Evolutionary conservation across 2,888 invertebrate species (phyloP).

Genomic region (Tipula lateralis): DNA sequence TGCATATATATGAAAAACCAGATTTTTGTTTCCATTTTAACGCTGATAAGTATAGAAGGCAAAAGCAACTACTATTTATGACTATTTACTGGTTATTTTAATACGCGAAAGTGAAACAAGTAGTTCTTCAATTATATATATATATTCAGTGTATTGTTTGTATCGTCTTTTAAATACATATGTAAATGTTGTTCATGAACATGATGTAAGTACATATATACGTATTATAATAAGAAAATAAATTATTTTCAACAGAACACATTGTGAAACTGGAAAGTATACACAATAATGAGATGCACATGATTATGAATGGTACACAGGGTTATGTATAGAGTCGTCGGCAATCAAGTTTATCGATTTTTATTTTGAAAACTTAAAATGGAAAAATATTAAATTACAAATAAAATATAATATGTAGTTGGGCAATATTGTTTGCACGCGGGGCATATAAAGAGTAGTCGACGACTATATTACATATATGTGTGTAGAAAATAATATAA

Average conservation of each 20-base stretch:
- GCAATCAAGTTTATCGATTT: slow-evolving; percentile 11
- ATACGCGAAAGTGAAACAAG: slow-evolving; percentile 19
- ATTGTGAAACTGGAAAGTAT: background rate
- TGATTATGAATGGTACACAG: background rate
- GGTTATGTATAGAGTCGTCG: background rate
- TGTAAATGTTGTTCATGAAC: background rate
- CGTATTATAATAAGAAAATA: background rate
- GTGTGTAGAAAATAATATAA: background rate
- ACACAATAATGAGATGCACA: background rate
- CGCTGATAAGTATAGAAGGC: background rate
- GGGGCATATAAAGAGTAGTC: background rate
- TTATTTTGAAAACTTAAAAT: background rate
- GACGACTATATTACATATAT: slow-evolving; percentile 6
- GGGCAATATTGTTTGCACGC: background rate
- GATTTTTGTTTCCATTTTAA: background rate
- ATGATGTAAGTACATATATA: background rate
- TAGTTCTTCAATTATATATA: background rate
- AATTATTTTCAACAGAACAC: background rate
- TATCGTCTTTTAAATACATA: background rate
- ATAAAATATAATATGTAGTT: background rate
- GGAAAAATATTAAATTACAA: background rate
- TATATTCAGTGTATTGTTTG: too few species aligned
- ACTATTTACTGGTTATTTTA: slow-evolving; percentile 1
- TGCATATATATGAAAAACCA: background rate
- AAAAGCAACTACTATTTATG: background rate